Evolutionary conservation across 2,113 vertebrate genomes (phyloP).

Genomic region (Blennius ocellaris): DNA sequence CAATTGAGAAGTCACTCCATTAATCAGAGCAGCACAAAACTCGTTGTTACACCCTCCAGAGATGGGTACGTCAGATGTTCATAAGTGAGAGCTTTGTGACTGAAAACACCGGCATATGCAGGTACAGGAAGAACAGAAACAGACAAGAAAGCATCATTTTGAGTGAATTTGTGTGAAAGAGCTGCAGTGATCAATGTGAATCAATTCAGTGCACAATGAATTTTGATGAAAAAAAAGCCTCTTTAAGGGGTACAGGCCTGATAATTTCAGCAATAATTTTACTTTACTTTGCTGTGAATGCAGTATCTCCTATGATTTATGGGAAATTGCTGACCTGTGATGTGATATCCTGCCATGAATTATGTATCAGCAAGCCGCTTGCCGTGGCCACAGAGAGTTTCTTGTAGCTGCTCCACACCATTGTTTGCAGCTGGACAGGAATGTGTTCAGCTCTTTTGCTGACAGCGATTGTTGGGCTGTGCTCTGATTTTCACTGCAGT

Average conservation of each 20-base stretch:
- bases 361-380: conserved; percentile 7
- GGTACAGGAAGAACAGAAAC: neutral
- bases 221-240: neutral
- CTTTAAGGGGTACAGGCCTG: neutral
- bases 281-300: neutral
- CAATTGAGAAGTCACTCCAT: neutral
- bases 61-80: neutral
- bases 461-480: conserved; percentile 20
- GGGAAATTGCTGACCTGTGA: neutral
- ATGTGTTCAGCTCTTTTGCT: neutral
- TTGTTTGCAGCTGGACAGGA: neutral
- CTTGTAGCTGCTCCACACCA: neutral
- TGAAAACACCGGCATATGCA: neutral
- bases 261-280: neutral
- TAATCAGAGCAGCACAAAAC: neutral
- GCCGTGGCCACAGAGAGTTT: neutral
- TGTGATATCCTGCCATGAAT: neutral
- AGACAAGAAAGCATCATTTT: neutral
- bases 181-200: neutral
- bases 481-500: conserved; percentile 7
- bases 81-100: neutral
- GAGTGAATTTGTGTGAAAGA: neutral
- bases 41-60: neutral
- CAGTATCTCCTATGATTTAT: neutral
- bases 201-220: neutral